These are phyloP conservation scores for Podiceps cristatus DNA, from an alignment of 2,113 vertebrate genomes.

Conservation along the genomic window DNA sequence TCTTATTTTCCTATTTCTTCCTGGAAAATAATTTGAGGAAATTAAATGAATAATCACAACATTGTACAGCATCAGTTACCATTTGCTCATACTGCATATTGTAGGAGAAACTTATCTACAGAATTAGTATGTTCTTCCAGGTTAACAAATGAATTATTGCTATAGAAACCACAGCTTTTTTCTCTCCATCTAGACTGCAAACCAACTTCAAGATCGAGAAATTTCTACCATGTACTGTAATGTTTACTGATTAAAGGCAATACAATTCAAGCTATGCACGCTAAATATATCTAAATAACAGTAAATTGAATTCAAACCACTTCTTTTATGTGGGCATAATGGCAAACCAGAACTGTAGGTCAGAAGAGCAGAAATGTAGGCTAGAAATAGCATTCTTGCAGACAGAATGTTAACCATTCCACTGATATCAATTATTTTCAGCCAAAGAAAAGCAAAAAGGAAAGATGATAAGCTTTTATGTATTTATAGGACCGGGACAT, in stretches of 20 bases:
- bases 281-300: not conserved
- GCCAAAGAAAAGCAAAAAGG: not conserved
- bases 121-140: constrained; percentile 8
- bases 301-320: not conserved
- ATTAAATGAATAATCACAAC: not conserved
- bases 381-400: not conserved
- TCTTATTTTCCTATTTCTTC: not conserved
- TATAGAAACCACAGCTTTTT: constrained; percentile 55
- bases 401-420: not conserved
- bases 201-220: constrained; percentile 28
- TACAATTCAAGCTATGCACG: not conserved
- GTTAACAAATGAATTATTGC: constrained; percentile 49
- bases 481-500: not conserved
- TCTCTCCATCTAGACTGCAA: not conserved
- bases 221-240: constrained; percentile 14
- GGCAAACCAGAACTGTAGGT: constrained; percentile 18
- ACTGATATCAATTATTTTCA: not conserved
- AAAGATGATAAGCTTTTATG: not conserved
- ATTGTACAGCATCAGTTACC: not conserved
- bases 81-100: not conserved
- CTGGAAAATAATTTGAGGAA: not conserved
- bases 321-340: not conserved
- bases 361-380: not conserved
- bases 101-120: not conserved
- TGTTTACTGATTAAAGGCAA: not conserved